A percentile compares a stretch with the other conserved stretches of the same genome.
phyloP scores from a whole-genome alignment of 2,113 vertebrate species.

The Tupaia tana region DNA sequence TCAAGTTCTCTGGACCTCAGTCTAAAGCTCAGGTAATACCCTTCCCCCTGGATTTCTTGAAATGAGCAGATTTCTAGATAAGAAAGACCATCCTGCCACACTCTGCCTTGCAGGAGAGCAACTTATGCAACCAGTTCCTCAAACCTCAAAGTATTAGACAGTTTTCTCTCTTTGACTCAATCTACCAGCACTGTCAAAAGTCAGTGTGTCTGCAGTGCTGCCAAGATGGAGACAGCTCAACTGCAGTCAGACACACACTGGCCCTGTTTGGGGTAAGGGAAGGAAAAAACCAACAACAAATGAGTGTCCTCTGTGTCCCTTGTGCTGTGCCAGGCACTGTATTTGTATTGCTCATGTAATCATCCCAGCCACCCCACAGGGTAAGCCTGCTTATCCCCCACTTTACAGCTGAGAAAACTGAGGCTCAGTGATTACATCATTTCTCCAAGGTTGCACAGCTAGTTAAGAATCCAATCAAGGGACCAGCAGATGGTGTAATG shows the following conservation, averaged over 20 bases:
- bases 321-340: neutral
- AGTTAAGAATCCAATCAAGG: neutral
- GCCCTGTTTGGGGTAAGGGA: neutral
- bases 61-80: neutral
- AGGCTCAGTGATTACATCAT: neutral
- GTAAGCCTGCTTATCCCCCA: neutral
- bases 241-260: neutral
- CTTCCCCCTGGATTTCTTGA: neutral
- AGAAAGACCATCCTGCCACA: neutral
- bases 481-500: no score
- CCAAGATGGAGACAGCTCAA: neutral
- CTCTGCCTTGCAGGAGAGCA: neutral
- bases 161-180: neutral
- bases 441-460: neutral
- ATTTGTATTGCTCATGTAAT: neutral
- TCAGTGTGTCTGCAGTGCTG: neutral
- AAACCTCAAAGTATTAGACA: neutral
- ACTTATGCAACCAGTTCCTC: neutral
- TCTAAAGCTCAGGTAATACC: neutral
- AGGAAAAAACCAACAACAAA: neutral
- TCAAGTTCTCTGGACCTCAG: neutral
- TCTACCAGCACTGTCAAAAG: neutral
- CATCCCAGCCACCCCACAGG: neutral
- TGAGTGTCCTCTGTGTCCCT: neutral
- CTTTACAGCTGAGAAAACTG: constrained; percentile 8